Conservation (phyloP, 1,140 invertebrate species). For the Charaxes varanes region DNA sequence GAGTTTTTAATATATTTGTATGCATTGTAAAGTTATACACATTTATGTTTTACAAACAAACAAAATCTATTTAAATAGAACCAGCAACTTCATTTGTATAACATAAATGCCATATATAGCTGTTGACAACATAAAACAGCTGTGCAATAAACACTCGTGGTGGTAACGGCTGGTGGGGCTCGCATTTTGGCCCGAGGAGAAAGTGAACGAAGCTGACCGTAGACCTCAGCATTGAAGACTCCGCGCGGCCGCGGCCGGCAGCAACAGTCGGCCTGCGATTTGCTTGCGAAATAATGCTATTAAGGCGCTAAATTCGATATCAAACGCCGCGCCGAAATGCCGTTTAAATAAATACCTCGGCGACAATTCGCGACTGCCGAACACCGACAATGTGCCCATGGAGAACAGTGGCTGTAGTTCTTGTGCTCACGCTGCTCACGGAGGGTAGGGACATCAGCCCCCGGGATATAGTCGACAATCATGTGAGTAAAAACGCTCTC, state of each 20-base stretch:
- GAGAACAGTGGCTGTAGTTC: constrained; percentile 57
- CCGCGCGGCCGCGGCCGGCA: constrained; percentile 58
- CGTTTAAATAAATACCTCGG: constrained; percentile 53
- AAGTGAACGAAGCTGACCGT: constrained; percentile 59
- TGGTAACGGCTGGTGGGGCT: constrained; percentile 46
- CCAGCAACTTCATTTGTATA: too few species aligned
- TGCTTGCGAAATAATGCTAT: constrained; percentile 67
- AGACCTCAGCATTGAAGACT: constrained; percentile 46
- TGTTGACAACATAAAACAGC: constrained; percentile 17
- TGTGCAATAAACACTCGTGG: constrained; percentile 14
- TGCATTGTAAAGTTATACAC: too few species aligned
- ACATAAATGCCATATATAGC: too few species aligned
- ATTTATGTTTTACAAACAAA: too few species aligned
- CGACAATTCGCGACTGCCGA: constrained; percentile 33
- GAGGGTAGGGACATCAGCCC: constrained; percentile 38
- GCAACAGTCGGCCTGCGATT: constrained; percentile 55
- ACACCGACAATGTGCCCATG: constrained; percentile 63
- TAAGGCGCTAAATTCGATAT: constrained; percentile 45
- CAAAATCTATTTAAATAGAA: too few species aligned
- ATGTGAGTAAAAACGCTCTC: constrained; percentile 47
- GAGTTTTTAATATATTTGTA: too few species aligned
- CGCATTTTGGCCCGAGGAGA: constrained; percentile 60
- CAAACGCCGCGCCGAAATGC: constrained; percentile 52
- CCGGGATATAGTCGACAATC: constrained; percentile 40
- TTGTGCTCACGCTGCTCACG: constrained; percentile 35